These are phyloP conservation scores for Leptinotarsa lineolata DNA, from an alignment of 1,140 invertebrate species.

Conservation along the genomic window DNA sequence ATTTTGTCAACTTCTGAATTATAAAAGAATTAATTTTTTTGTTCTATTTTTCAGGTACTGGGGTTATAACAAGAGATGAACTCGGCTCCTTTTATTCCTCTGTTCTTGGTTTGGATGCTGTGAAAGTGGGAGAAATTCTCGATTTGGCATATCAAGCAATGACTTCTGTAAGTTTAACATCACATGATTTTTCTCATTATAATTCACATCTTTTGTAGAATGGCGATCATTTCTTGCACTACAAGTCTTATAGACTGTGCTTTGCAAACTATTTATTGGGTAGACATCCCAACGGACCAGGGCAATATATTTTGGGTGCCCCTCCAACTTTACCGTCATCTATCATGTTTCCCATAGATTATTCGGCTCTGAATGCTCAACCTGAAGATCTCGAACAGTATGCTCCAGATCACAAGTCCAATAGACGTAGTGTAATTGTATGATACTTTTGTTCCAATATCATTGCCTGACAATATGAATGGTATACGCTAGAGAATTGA, in stretches of 20 bases:
- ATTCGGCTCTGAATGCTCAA: slow-evolving; percentile 72
- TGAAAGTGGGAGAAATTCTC: slow-evolving; percentile 66
- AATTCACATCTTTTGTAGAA: slow-evolving; percentile 60
- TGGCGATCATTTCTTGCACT: slow-evolving; percentile 66
- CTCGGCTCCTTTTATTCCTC: slow-evolving; percentile 70
- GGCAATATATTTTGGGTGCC: slow-evolving; percentile 71
- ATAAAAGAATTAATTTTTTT: background rate
- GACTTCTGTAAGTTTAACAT: slow-evolving; percentile 66
- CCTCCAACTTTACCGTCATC: slow-evolving; percentile 60
- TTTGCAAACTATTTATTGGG: slow-evolving; percentile 75
- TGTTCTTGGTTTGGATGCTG: slow-evolving; percentile 65
- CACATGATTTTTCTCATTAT: background rate
- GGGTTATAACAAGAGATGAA: slow-evolving; percentile 67
- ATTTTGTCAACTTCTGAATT: slow-evolving; percentile 16
- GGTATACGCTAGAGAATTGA: too few species aligned
- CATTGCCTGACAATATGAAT: background rate
- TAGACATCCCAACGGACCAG: slow-evolving; percentile 72
- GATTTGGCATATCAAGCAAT: slow-evolving; percentile 68
- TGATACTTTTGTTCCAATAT: slow-evolving; percentile 51
- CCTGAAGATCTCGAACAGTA: slow-evolving; percentile 71
- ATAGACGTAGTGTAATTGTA: slow-evolving; percentile 72
- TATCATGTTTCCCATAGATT: slow-evolving; percentile 72
- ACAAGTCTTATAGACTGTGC: slow-evolving; percentile 67
- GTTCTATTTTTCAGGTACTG: slow-evolving; percentile 58
- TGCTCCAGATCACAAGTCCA: slow-evolving; percentile 68